Evolutionary conservation across 2,113 vertebrate species (phyloP).

Genomic region (Pampusana beccarii): DNA sequence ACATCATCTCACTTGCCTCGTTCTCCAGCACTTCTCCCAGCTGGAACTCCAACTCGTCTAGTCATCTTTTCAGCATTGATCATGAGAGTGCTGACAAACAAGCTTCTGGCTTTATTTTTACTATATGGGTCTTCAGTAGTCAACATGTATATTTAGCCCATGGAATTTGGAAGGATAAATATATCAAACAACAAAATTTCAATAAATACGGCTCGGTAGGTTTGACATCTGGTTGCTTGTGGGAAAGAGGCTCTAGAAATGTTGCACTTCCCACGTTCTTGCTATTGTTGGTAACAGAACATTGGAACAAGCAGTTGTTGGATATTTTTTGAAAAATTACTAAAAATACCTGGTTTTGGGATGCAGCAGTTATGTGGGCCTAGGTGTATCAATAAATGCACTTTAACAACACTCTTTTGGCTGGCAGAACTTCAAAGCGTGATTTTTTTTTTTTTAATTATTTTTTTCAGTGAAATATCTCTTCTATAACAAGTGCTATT

Average conservation of each 20-base stretch:
- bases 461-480: neutral
- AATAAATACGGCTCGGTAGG: neutral
- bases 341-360: neutral
- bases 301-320: neutral
- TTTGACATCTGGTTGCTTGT: neutral
- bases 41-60: neutral
- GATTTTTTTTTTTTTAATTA: neutral
- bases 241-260: neutral
- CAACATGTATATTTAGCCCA: neutral
- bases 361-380: neutral
- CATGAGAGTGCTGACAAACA: neutral
- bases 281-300: slow-evolving; percentile 6
- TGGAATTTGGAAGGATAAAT: neutral
- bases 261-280: slow-evolving; percentile 29
- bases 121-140: neutral
- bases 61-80: neutral
- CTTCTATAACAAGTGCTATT: neutral
- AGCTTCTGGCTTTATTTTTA: neutral
- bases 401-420: neutral
- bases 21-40: neutral
- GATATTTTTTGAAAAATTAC: neutral
- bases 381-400: neutral
- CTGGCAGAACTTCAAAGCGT: neutral
- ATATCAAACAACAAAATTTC: neutral
- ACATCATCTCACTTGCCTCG: neutral